Percentiles rank a stretch among this genome's conserved stretches.
phyloP scores from a whole-genome alignment of 2,113 vertebrate genomes.

The Pampusana beccarii region DNA sequence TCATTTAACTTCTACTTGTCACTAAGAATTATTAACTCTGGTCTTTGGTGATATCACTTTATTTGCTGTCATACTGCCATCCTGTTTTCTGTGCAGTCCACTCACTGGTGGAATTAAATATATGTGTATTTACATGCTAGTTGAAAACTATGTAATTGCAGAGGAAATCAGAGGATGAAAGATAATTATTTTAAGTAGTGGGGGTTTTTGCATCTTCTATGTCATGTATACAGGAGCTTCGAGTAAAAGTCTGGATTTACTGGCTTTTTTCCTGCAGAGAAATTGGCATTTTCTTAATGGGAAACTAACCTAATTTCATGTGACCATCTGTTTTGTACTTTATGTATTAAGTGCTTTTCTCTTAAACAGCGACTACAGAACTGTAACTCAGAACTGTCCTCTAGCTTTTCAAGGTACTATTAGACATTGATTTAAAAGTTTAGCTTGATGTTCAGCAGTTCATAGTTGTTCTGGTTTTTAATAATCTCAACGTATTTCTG shows the following conservation, averaged over 20 bases:
- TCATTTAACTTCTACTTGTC: neutral
- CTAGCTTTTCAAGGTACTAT: constrained; percentile 20
- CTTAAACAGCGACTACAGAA: neutral
- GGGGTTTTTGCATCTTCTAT: neutral
- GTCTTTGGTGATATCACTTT: neutral
- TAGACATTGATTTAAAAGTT: constrained; percentile 2
- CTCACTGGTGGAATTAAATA: neutral
- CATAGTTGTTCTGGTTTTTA: neutral
- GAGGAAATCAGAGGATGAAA: neutral
- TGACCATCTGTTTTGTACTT: neutral
- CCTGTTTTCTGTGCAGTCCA: neutral
- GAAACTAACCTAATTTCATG: constrained; percentile 36
- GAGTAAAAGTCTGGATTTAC: neutral
- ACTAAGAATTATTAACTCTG: neutral
- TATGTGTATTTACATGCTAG: neutral
- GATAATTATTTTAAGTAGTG: neutral
- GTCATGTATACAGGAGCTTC: neutral
- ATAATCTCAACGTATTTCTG: neutral
- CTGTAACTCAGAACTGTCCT: constrained; percentile 7
- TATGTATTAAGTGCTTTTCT: constrained; percentile 5
- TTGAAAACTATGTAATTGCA: neutral
- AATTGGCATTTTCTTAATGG: constrained; percentile 14
- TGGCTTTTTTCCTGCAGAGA: neutral
- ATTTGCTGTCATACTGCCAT: neutral
- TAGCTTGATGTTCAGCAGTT: neutral